Conservation (phyloP, 2,888 invertebrate species). For the Celastrina argiolus region DNA sequence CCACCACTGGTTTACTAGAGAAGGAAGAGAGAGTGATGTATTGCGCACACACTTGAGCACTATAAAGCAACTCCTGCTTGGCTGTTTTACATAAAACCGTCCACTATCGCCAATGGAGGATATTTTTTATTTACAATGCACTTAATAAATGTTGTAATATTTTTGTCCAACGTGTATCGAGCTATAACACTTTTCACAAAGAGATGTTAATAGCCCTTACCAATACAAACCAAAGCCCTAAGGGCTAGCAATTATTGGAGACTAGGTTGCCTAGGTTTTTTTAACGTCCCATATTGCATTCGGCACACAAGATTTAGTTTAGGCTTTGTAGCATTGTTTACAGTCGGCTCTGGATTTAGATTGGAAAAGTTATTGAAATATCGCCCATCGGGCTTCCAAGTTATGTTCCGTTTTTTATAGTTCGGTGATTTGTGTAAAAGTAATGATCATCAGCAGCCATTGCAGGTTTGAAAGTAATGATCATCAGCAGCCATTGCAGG, state of each 20-base stretch:
- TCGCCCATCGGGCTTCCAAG: background rate
- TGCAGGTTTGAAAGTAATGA: background rate
- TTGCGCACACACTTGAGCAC: no score
- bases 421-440: background rate
- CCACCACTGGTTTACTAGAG: no score
- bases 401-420: background rate
- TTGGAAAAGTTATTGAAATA: constrained; percentile 4
- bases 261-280: background rate
- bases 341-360: background rate
- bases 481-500: no score
- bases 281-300: background rate
- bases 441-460: background rate
- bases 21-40: no score
- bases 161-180: no score
- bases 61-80: no score
- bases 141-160: no score
- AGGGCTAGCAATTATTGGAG: constrained; percentile 3
- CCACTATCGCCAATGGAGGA: no score
- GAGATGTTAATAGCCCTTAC: background rate
- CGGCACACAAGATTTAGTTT: background rate
- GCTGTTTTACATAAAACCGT: no score
- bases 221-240: background rate
- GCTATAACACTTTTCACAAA: background rate
- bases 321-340: background rate
- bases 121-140: no score